Percentiles rank a stretch among this genome's conserved stretches.
Conservation (phyloP, 2,797 vertebrate species). For the Myotis daubentonii region DNA sequence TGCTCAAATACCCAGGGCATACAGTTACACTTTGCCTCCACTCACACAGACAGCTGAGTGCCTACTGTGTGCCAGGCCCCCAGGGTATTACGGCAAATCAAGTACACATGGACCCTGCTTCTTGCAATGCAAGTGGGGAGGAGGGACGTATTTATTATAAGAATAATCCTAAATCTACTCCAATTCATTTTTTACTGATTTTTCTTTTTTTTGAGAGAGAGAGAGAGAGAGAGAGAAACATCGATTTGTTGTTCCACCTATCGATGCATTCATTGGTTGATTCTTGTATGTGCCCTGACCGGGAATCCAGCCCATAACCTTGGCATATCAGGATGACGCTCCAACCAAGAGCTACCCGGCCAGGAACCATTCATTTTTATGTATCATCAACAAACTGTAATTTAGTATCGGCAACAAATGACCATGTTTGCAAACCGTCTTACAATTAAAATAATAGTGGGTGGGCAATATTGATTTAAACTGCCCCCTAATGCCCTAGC, state of each 20-base stretch:
- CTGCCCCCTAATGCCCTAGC: neutral
- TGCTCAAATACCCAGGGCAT: neutral
- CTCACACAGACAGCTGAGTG: neutral
- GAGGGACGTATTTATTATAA: neutral
- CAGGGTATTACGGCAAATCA: neutral
- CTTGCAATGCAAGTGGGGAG: neutral
- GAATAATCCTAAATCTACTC: neutral
- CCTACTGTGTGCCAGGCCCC: neutral
- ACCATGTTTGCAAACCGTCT: neutral
- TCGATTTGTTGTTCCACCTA: too few species aligned
- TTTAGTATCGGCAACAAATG: neutral
- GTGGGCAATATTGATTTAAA: neutral
- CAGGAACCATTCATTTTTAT: neutral
- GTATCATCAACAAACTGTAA: neutral
- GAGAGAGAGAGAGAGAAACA: too few species aligned
- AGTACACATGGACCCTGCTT: neutral
- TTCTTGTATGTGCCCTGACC: too few species aligned
- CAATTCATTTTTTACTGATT: neutral
- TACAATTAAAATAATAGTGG: neutral
- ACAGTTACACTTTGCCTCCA: neutral
- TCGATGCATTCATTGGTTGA: too few species aligned
- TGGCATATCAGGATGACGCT: too few species aligned
- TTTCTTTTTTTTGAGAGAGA: too few species aligned
- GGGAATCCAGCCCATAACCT: too few species aligned
- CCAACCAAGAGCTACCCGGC: too few species aligned